Base-by-base conservation (phyloP, 2,113 vertebrate genomes). In the Ramphastos sulfuratus region DNA sequence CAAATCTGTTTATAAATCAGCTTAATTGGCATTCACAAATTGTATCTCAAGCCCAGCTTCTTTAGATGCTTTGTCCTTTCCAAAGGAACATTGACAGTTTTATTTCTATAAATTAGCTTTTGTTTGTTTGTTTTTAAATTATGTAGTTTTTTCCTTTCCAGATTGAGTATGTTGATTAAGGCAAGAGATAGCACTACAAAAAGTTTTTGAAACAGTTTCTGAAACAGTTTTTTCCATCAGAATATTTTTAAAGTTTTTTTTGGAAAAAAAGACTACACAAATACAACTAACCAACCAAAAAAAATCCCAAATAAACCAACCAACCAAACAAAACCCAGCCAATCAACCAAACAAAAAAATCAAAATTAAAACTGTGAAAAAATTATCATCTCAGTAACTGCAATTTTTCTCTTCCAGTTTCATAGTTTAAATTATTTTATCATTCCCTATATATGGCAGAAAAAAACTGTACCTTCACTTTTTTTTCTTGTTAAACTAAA, bases 11-110 rank as follows among this genome's bases (percentile, higher is more conserved):
- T 52, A 55, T 58, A 67, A 78, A 63, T 2, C 18, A 58, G 10
- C 7, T 30, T 30, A 75, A 33, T 84, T 58, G 54, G 13, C 12
- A 46, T 33, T 17, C 33, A 35, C 11, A 54, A 21, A 7, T n/a
- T n/a, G 23, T 28, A 46, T 5, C 11, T 78, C 25, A 48, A 9
- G 13, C 4, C 4, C 9, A 31, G 4, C 2, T 63, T 74, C 42
- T 75, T 83, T 19, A 13, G 2, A 4, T 35, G 8, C 46, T 79
- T 87, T 46, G 24, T 4, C 65, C 67, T 9, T 87, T 85, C 16
- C 25, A 79, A 75, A 64, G 12, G 11, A 75, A n/a, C 2, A n/a
- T 8, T 0, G 0, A 14, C 10, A 67, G 12, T 64, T 91, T 59
- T 42, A 28, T 60, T 69, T 82, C 20, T 71, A 8, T 56, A 21